Percentiles rank a stretch among this genome's conserved stretches.
These are phyloP conservation scores for Acomys russatus DNA, from an alignment of 2,797 vertebrate species.

Conservation along the genomic window DNA sequence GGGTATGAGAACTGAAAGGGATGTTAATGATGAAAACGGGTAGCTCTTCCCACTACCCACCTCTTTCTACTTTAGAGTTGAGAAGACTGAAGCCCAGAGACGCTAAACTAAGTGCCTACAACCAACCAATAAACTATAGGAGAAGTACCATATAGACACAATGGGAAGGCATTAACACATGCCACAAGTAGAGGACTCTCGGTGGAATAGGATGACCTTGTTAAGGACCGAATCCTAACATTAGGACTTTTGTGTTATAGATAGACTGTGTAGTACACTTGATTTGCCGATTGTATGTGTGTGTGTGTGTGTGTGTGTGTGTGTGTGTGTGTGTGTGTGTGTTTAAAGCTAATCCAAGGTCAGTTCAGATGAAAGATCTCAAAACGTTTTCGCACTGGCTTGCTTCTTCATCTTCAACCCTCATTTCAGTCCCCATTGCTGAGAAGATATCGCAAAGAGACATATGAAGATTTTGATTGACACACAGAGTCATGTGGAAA, in stretches of 20 bases:
- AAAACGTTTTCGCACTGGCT: not conserved
- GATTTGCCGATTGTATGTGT: not conserved
- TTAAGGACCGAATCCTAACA: not conserved
- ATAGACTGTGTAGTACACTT: not conserved
- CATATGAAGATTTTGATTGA: not conserved
- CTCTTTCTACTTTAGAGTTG: not conserved
- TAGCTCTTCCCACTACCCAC: not conserved
- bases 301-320: too few species aligned
- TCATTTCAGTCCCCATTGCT: not conserved
- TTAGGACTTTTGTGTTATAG: not conserved
- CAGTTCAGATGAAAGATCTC: not conserved
- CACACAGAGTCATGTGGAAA: not conserved
- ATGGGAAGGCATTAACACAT: not conserved
- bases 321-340: too few species aligned
- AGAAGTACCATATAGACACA: not conserved
- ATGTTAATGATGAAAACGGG: not conserved
- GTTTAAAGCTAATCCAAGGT: not conserved
- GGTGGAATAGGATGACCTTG: not conserved
- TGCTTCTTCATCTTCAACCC: not conserved
- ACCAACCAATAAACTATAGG: not conserved
- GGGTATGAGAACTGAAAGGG: not conserved
- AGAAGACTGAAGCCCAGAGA: not conserved
- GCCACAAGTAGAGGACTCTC: not conserved
- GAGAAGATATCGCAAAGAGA: constrained; percentile 9
- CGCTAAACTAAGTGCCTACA: not conserved